Evolutionary conservation across 2,888 invertebrate genomes (phyloP), one percentile per base, ranked within the genome.

Genomic region (Leucophenga montana): DNA sequence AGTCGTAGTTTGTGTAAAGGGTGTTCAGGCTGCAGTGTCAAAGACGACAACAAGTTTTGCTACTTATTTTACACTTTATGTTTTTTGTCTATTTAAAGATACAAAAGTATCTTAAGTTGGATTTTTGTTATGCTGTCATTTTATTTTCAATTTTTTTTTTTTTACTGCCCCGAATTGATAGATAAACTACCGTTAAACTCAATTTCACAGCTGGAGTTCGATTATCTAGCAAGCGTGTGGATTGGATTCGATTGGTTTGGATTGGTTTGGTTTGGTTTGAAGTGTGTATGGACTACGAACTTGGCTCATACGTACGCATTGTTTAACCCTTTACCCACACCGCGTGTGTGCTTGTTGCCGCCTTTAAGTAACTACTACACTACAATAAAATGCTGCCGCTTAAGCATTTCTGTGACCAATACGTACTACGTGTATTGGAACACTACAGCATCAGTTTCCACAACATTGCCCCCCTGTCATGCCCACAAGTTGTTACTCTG

Each of bases 111-210:
- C 39, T 39, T 39, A 39, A 39, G 9, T 39, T 11, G 8, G 11
- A 5, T 39, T 39, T 39, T 39, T 39, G 39, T 39, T 39, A 1
- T 39, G 39, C 39, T 39, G 39, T 39, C 39, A 39, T 8, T 39
- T 39, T 3, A 39, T 39, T 8, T 8, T 39, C 27, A 11, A 5
- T 39, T 8, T 39, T 39, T n/a, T n/a, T n/a, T n/a, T 3, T 33
- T 33, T 33, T 8, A 5, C 8, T 39, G 39, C 39, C 39, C 46
- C 13, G 67, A 73, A 78, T 83, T 80, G 82, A 78, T 83, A 72
- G 74, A 64, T 78, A 80, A 85, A 85, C 86, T 85, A 85, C 85
- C 83, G 86, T 85, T 86, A 86, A 85, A 83, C 80, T 83, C 80
- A 85, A 80, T 83, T 81, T 81, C 78, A 74, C 77, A 76, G 74